Conservation (phyloP, 2,113 vertebrate genomes). For the Origma solitaria region DNA sequence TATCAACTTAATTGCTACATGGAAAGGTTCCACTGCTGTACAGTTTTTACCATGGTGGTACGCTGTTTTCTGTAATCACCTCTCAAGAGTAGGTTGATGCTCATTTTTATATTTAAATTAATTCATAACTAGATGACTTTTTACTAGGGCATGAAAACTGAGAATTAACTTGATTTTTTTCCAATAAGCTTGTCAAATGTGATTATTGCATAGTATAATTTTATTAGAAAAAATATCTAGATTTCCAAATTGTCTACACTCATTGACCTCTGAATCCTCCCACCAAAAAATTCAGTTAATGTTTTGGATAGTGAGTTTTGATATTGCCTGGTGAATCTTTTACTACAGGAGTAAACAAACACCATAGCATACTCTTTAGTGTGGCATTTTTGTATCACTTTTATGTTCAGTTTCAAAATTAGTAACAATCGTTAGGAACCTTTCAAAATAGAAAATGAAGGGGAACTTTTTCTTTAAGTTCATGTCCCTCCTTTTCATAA, state of each 20-base stretch:
- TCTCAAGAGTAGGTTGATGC: background rate
- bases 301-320: constrained; percentile 15
- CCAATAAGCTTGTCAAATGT: constrained; percentile 43
- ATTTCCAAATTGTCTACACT: constrained; percentile 51
- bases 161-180: constrained; percentile 43
- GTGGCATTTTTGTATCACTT: background rate
- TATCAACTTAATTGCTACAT: background rate
- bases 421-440: background rate
- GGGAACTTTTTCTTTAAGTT: background rate
- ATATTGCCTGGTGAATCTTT: constrained; percentile 3
- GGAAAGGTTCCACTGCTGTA: background rate
- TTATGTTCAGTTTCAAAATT: background rate
- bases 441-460: background rate
- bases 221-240: constrained; percentile 42
- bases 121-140: constrained; percentile 42
- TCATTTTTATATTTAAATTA: constrained; percentile 59
- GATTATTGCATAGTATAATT: constrained; percentile 40
- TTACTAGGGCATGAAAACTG: constrained; percentile 52
- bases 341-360: background rate
- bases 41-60: background rate
- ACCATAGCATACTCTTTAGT: background rate
- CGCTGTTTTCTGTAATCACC: background rate
- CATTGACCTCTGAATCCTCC: constrained; percentile 6
- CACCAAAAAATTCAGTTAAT: background rate
- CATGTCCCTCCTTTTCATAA: background rate